These are phyloP conservation scores for Apis florea DNA, from an alignment of 1,140 invertebrate species.

Conservation along the genomic window DNA sequence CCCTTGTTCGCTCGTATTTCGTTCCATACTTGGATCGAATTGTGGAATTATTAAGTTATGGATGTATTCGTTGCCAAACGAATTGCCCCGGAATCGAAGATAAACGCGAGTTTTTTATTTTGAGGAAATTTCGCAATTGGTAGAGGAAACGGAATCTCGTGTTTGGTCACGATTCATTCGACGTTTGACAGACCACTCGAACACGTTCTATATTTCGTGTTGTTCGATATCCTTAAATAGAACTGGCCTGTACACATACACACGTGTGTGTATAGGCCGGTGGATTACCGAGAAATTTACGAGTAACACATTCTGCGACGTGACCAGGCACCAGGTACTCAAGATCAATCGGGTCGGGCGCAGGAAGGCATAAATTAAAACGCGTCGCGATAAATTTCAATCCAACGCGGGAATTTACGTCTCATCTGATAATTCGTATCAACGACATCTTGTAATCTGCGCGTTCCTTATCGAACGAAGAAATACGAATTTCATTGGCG, in stretches of 20 bases:
- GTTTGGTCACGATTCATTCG: constrained; percentile 5
- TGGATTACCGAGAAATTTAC: constrained; percentile 21
- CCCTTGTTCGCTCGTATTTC: too few species aligned
- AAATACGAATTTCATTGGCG: background rate
- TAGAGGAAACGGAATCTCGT: background rate
- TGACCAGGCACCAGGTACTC: constrained; percentile 18
- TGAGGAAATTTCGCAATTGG: background rate
- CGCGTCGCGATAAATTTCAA: constrained; percentile 16
- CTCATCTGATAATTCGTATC: background rate
- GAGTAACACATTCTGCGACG: constrained; percentile 19
- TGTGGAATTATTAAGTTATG: too few species aligned
- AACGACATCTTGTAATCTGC: background rate
- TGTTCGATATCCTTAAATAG: constrained; percentile 18
- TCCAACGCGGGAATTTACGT: background rate
- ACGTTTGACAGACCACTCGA: background rate
- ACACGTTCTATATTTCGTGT: background rate
- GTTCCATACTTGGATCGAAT: too few species aligned
- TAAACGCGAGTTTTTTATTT: background rate
- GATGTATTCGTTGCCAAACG: too few species aligned
- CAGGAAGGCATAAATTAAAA: constrained; percentile 31
- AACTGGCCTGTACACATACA: background rate
- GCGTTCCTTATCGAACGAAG: background rate
- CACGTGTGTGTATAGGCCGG: too few species aligned
- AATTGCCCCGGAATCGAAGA: too few species aligned
- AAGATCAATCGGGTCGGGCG: constrained; percentile 14